These are phyloP conservation scores for Pyrrhosoma nymphula DNA, from an alignment of 2,888 invertebrate genomes.

Conservation along the genomic window DNA sequence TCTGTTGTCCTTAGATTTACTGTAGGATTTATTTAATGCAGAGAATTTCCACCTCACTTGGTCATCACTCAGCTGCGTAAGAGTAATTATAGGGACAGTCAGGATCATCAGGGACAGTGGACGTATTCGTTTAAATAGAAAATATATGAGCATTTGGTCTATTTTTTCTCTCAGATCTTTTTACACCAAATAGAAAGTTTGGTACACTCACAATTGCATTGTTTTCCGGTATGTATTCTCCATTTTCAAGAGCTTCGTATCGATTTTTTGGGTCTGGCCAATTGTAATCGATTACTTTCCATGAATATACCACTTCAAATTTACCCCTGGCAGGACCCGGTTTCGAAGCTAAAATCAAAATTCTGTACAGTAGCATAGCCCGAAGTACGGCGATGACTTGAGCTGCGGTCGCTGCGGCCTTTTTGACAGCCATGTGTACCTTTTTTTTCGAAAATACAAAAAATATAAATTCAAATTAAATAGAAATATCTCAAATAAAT, in stretches of 20 bases:
- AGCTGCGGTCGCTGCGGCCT: not conserved
- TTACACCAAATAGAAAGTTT: not conserved
- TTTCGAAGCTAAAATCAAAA: not conserved
- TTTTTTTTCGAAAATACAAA: not conserved
- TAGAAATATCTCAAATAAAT: no score
- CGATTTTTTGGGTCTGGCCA: not conserved
- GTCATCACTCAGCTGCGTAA: no score
- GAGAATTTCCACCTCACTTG: no score
- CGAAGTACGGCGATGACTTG: not conserved
- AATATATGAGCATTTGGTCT: no score
- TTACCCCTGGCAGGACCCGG: not conserved
- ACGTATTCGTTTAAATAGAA: no score
- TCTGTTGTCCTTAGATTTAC: no score
- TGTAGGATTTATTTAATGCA: no score
- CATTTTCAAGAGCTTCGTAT: not conserved
- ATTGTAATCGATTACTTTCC: slow-evolving; percentile 5
- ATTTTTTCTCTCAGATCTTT: not conserved
- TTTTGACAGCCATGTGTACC: not conserved
- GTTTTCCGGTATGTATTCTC: not conserved
- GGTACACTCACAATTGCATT: slow-evolving; percentile 13
- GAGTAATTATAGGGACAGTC: no score
- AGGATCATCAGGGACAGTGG: no score
- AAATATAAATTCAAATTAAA: not conserved
- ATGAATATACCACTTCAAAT: not conserved
- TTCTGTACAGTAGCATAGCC: not conserved